Evolutionary conservation across 2,113 vertebrate species (phyloP).

Genomic region (Catharus bicknelli): DNA sequence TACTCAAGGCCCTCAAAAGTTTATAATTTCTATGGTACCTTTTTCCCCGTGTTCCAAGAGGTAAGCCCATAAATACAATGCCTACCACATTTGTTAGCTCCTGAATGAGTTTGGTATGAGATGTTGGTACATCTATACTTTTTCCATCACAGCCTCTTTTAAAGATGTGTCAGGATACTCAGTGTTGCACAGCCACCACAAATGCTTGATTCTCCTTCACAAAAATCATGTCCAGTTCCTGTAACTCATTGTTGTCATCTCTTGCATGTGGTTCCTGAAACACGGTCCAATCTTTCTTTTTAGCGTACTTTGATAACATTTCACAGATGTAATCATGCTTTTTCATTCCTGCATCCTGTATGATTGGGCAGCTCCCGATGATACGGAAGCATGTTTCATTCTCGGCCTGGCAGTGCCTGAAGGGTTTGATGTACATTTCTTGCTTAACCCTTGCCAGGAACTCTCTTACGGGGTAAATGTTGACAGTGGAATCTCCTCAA

Average conservation of each 20-base stretch:
- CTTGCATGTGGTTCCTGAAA: background rate
- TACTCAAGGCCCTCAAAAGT: background rate
- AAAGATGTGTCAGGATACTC: background rate
- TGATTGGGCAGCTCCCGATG: rapidly evolving
- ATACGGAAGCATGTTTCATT: background rate
- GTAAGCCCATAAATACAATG: background rate
- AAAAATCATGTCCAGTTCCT: background rate
- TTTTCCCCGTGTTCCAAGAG: background rate
- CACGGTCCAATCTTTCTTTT: background rate
- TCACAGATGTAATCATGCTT: background rate
- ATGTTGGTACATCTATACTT: background rate
- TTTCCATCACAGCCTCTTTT: background rate
- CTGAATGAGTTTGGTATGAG: background rate
- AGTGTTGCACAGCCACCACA: rapidly evolving
- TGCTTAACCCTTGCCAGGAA: background rate
- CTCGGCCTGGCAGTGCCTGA: no score
- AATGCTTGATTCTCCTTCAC: background rate
- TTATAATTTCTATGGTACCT: background rate
- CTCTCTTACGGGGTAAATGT: background rate
- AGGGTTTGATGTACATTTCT: background rate
- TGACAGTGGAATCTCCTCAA: background rate
- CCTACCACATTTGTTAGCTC: background rate
- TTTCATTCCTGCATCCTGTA: background rate
- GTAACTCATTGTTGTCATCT: background rate
- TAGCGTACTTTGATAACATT: background rate